These are phyloP conservation scores for Rattus norvegicus DNA, from an alignment of 2,113 vertebrate genomes.

Conservation along the genomic window GRCr8 NC_086023.1:48874001-48874500, in stretches of 20 bases:
- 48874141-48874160: conserved; percentile 79
- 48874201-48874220: conserved; percentile 67
- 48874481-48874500: neutral
- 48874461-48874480: neutral
- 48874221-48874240: conserved; percentile 54
- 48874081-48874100: conserved; percentile 80
- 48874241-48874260: conserved; percentile 64
- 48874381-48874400: conserved; percentile 52
- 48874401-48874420: conserved; percentile 41
- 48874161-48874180: conserved; percentile 78
- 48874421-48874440: conserved; percentile 17
- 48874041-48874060: conserved; percentile 68
- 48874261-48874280: neutral
- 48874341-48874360: conserved; percentile 8
- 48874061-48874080: conserved; percentile 82
- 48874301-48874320: conserved; percentile 65
- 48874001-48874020: conserved; percentile 69
- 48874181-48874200: conserved; percentile 76
- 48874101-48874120: conserved; percentile 65
- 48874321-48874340: conserved; percentile 41
- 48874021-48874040: conserved; percentile 78
- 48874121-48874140: conserved; percentile 85
- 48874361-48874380: neutral
- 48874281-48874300: conserved; percentile 25
- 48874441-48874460: conserved; percentile 54